Conservation (phyloP, 2,888 invertebrate genomes). For the Drosophila rubida region DNA sequence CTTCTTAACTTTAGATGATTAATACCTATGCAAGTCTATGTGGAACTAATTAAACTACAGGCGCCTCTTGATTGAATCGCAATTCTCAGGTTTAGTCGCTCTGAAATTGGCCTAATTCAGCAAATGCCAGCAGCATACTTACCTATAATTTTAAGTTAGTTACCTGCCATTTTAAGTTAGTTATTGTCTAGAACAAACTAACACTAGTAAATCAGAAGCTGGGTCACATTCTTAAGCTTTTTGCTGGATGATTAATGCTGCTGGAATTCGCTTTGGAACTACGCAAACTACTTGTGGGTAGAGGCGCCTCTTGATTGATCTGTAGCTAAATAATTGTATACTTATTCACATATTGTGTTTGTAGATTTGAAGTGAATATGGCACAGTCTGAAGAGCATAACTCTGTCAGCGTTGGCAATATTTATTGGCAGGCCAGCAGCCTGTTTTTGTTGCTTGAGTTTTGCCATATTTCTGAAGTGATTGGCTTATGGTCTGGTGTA, state of each 20-base stretch:
- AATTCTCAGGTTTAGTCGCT: no score
- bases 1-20: no score
- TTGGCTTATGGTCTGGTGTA: slow-evolving; percentile 25
- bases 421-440: background rate
- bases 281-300: background rate
- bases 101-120: no score
- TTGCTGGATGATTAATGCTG: background rate
- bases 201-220: no score
- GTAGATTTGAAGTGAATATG: slow-evolving; percentile 20
- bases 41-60: no score
- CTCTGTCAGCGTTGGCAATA: background rate
- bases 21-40: no score
- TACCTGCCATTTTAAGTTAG: no score
- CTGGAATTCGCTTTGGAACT: background rate
- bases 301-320: slow-evolving; percentile 3
- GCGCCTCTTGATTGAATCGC: no score
- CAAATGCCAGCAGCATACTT: no score
- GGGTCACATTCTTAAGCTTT: no score
- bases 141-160: no score
- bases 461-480: background rate
- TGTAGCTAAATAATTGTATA: background rate
- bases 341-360: slow-evolving; percentile 29
- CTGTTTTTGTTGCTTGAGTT: background rate
- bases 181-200: no score
- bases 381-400: background rate